Percentiles rank a stretch among this genome's conserved stretches.
These are phyloP conservation scores for Trichoplusia ni DNA, from an alignment of 1,140 invertebrate genomes.

Conservation along the genomic window DNA sequence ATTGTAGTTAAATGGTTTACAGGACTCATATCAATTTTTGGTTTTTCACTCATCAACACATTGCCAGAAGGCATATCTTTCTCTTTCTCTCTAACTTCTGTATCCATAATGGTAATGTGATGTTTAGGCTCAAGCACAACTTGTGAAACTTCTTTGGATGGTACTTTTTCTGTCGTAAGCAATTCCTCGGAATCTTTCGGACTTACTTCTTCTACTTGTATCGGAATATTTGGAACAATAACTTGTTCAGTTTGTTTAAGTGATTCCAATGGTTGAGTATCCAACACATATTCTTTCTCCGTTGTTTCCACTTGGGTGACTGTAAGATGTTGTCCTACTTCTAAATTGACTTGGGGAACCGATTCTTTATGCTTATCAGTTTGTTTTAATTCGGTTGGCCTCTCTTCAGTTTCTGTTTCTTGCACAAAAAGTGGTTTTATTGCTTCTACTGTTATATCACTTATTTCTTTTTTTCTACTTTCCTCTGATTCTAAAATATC, in stretches of 20 bases:
- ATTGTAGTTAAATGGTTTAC: slow-evolving; percentile 65
- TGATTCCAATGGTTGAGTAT: slow-evolving; percentile 21
- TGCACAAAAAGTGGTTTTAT: slow-evolving; percentile 47
- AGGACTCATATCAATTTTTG: slow-evolving; percentile 58
- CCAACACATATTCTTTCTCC: slow-evolving; percentile 49
- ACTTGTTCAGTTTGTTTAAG: slow-evolving; percentile 33
- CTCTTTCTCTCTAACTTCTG: slow-evolving; percentile 58
- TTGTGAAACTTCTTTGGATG: slow-evolving; percentile 41
- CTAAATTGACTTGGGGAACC: slow-evolving; percentile 38
- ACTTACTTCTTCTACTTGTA: slow-evolving; percentile 57
- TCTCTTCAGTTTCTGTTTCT: slow-evolving; percentile 51
- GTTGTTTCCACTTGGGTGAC: slow-evolving; percentile 47
- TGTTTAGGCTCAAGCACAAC: slow-evolving; percentile 54
- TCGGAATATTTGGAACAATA: slow-evolving; percentile 44
- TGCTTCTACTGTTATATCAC: slow-evolving; percentile 41
- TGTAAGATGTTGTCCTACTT: slow-evolving; percentile 53
- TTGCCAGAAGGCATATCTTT: slow-evolving; percentile 9
- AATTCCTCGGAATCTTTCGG: slow-evolving; percentile 46
- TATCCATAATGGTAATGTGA: slow-evolving; percentile 56
- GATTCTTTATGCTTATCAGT: slow-evolving; percentile 36
- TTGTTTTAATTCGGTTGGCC: slow-evolving; percentile 39
- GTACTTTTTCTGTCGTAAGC: slow-evolving; percentile 17
- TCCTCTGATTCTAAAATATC: slow-evolving; percentile 22
- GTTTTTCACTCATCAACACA: slow-evolving; percentile 31
- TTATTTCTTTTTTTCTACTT: slow-evolving; percentile 44